These are phyloP conservation scores for Lophius piscatorius DNA, from an alignment of 2,113 vertebrate genomes.

Conservation along the genomic window DNA sequence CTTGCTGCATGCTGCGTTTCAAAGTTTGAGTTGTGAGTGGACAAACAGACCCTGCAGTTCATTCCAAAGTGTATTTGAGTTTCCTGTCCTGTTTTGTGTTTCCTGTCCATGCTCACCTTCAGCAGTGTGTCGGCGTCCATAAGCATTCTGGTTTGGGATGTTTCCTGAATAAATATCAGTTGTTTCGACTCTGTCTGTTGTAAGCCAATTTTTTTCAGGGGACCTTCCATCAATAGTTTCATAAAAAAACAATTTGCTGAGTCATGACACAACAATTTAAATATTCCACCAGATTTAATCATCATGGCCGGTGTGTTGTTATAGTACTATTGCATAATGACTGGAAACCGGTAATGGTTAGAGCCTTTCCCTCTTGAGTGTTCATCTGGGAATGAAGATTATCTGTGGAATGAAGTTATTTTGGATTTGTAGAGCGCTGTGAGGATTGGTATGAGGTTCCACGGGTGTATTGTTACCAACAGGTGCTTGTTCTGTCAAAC, in stretches of 20 bases:
- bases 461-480: constrained; percentile 57
- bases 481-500: constrained; percentile 48
- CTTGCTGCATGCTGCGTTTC: neutral
- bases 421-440: constrained; percentile 31
- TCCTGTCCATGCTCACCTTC: constrained; percentile 12
- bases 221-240: neutral
- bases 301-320: too few relatives aligned
- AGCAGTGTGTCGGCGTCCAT: neutral
- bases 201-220: constrained; percentile 16
- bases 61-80: constrained; percentile 1
- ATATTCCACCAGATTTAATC: too few relatives aligned
- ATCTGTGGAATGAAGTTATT: constrained; percentile 56
- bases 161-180: constrained; percentile 15
- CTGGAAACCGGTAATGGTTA: neutral
- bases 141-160: neutral
- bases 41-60: neutral
- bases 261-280: too few relatives aligned
- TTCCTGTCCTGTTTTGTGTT: constrained; percentile 16
- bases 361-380: neutral
- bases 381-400: constrained; percentile 22
- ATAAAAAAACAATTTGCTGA: too few relatives aligned
- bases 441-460: constrained; percentile 4
- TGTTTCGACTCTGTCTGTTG: constrained; percentile 10
- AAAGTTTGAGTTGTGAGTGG: too few relatives aligned
- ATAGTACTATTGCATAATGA: too few relatives aligned